Base-by-base conservation (phyloP, 1,140 invertebrate genomes). In the Drosophila kurseongensis region DNA sequence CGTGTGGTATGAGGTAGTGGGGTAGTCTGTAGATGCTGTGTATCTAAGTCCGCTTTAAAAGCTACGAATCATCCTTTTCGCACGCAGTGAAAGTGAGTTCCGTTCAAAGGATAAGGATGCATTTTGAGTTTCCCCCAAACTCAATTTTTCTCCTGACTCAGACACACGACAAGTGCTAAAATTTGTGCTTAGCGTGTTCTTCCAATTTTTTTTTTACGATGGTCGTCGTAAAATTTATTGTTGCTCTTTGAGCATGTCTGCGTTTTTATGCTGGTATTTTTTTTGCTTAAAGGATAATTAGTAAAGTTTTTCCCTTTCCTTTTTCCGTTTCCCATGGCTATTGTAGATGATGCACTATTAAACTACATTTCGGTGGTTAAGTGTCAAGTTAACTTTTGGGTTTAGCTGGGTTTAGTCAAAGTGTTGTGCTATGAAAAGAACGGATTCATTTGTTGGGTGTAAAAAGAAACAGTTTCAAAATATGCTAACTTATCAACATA, bases 231-330 rank as follows among this genome's bases (percentile, higher is more conserved):
- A 88, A 83, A 76, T 88, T 75, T 88, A 66, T 73, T 76, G 52
- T 76, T 66, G 52, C 36, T 55, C 27, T 62, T 54, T 56, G 48
- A 54, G 48, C 55, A 59, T 61, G 47, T 42, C 45, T 54, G 44
- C 14, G n/a, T 65, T 69, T 77, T 75, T 59, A 54, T 68, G 62
- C 12, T 29, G 58, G 83, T 51, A 62, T 52, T 83, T 78, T 76
- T 61, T 59, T 29, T 60, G 62, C 62, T 79, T 88, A 68, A 79
- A 79, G 71, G 75, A 77, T 86, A 88, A 86, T 86, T 86, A 86
- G 84, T 73, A 63, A 77, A 42, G 18, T 75, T 61, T 32, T 6
- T 10, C 7, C 5, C 27, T 27, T 48, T 44, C 36, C 23, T 12
- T 16, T 9, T 23, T 51, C 8, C 4, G 8, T 16, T 35, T 63